phyloP scores from a whole-genome alignment of 2,888 invertebrate species.

The Ophonus ardosiacus region DNA sequence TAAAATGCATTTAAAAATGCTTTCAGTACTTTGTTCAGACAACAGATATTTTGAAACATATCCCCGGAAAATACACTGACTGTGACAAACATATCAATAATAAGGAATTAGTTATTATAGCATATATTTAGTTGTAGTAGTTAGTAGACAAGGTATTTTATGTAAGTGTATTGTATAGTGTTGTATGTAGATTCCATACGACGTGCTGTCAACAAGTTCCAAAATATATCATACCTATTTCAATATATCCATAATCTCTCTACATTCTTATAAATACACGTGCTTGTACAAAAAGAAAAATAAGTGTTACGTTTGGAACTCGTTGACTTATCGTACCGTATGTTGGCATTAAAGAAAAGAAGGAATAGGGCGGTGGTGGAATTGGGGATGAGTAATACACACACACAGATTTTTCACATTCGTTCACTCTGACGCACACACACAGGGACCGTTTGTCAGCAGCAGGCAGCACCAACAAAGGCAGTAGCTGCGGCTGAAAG shows the following conservation, averaged over 20 bases:
- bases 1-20: slow-evolving; percentile 58
- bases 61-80: slow-evolving; percentile 47
- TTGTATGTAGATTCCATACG: slow-evolving; percentile 36
- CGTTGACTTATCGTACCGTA: slow-evolving; percentile 22
- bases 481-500: slow-evolving; percentile 37
- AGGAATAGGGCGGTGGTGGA: slow-evolving; percentile 37
- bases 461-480: slow-evolving; percentile 22
- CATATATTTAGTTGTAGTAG: slow-evolving; percentile 52
- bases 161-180: slow-evolving; percentile 46
- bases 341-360: slow-evolving; percentile 26
- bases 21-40: slow-evolving; percentile 23
- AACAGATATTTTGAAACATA: slow-evolving; percentile 57
- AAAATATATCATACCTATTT: slow-evolving; percentile 13
- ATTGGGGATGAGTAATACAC: slow-evolving; percentile 19
- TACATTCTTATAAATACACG: slow-evolving; percentile 7
- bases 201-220: slow-evolving; percentile 27
- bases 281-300: slow-evolving; percentile 35
- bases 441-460: slow-evolving; percentile 41
- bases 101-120: slow-evolving; percentile 40
- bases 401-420: slow-evolving; percentile 37
- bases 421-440: slow-evolving; percentile 2
- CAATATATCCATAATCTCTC: slow-evolving; percentile 15
- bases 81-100: slow-evolving; percentile 57
- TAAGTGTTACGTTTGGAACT: slow-evolving; percentile 11
- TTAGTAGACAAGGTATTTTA: slow-evolving; percentile 49